Evolutionary conservation across 2,113 vertebrate species (phyloP).

Genomic region (Aramus guarauna): DNA sequence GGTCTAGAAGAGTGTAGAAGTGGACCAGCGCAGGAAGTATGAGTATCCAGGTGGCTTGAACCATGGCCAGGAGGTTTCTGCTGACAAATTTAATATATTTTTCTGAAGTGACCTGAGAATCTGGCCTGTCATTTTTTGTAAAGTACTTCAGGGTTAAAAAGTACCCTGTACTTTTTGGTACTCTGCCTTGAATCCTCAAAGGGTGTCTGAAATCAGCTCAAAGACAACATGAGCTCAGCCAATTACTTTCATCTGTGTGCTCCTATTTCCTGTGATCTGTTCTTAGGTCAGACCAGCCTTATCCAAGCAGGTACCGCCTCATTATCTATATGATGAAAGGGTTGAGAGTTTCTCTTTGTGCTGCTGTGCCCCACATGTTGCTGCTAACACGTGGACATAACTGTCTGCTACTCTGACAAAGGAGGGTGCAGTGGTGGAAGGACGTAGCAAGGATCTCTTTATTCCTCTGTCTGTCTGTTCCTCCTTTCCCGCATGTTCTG

Average conservation of each 20-base stretch:
- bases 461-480: background rate
- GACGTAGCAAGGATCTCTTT: background rate
- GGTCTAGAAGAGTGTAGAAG: background rate
- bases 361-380: background rate
- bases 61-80: background rate
- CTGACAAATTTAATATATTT: background rate
- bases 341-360: background rate
- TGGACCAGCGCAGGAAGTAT: background rate
- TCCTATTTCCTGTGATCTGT: background rate
- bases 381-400: background rate
- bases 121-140: background rate
- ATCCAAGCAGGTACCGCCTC: background rate
- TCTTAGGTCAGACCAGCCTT: background rate
- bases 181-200: background rate
- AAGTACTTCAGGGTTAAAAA: background rate
- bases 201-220: background rate
- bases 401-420: background rate
- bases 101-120: background rate
- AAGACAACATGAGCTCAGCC: background rate
- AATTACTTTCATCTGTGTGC: background rate
- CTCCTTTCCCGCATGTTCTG: rapidly evolving
- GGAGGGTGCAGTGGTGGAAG: background rate
- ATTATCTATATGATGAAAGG: background rate
- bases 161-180: background rate
- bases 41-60: background rate